Evolutionary conservation across 2,797 vertebrate genomes (phyloP), one percentile per base, ranked within the genome.

Genomic region (Spinibarbus caldwelli): DNA sequence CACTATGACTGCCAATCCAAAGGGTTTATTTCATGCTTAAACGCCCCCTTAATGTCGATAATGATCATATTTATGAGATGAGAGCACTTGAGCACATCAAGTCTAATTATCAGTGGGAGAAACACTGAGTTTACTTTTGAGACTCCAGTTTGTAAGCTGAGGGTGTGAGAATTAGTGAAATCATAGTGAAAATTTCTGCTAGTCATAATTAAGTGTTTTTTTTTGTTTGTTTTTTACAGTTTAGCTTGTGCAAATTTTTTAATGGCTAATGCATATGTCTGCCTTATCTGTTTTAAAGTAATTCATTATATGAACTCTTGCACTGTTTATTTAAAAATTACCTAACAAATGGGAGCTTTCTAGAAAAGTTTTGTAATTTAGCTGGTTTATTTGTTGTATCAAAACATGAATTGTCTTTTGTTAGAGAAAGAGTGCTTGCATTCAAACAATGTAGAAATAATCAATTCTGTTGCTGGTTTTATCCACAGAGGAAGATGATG

Each of bases 401-500:
- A 14, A 47, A 47, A 47, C 45, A 47, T 47, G 45, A 47, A 17
- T 47, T 17, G 45, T 47, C 14, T 17, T 47, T 17, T 47, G 43
- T 14, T 15, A 15, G 1, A 47, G 52, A 23, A 23, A 23, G 52
- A 54, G 12, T 62, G n/a, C 23, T 62, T 62, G 11, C 43, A 31
- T 49, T 11, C 29, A 21, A 31, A 21, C 71, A 21, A 2, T 12
- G 11, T 21, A 12, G 29, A 11, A 34, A 34, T 34, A 34, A 43
- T 2, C 0, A 52, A 34, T 79, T 78, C 12, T 66, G 15, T 54
- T 52, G 29, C n/a, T 64, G 36, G 34, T 14, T 57, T 23, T 49
- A 34, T 70, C 6, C 57, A 9, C 68, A 81, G 96, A 96, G 31
- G 96, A 96, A 2, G 96, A 97, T 0, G 95, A 96, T 0, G 95